Evolutionary conservation across 2,113 vertebrate species (phyloP).

Genomic region (Aegotheles bennettii): DNA sequence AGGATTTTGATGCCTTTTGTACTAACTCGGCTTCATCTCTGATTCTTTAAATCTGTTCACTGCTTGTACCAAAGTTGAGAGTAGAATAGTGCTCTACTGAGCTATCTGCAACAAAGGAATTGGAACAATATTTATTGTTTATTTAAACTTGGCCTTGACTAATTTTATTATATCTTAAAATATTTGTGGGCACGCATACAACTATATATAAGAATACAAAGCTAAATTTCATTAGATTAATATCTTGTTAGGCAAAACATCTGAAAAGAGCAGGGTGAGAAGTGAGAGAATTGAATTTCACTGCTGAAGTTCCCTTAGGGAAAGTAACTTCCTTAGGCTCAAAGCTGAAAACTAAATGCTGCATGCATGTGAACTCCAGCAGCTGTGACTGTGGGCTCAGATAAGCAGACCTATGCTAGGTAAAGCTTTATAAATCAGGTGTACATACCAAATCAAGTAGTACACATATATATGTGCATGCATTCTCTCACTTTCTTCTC

Average conservation of each 20-base stretch:
- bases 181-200: background rate
- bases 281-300: background rate
- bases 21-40: background rate
- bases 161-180: background rate
- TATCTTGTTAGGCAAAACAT: background rate
- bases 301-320: background rate
- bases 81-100: background rate
- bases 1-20: background rate
- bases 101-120: background rate
- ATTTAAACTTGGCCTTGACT: background rate
- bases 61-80: background rate
- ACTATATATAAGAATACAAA: background rate
- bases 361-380: background rate
- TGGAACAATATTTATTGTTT: background rate
- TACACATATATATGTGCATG: background rate
- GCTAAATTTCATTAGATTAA: background rate
- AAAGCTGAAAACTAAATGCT: background rate
- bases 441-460: background rate
- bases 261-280: background rate
- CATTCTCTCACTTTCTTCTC: background rate
- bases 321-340: background rate
- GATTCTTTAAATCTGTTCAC: background rate
- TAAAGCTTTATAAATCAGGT: background rate
- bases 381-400: background rate
- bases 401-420: background rate